A percentile compares a stretch with the other conserved stretches of the same genome.
These are phyloP conservation scores for Rhipidura dahli DNA, from an alignment of 2,113 vertebrate species.

Conservation along the genomic window DNA sequence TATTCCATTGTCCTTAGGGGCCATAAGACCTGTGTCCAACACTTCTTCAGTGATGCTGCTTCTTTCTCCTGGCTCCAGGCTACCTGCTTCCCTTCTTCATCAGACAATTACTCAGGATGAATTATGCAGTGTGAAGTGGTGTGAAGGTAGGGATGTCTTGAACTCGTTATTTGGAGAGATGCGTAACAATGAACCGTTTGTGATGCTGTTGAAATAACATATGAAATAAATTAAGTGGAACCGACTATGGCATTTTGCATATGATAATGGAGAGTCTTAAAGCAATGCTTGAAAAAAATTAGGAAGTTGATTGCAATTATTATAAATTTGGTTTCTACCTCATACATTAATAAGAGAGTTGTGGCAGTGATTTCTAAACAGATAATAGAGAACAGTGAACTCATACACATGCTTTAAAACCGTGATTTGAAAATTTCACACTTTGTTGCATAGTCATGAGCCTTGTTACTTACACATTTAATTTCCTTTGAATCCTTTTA, in stretches of 20 bases:
- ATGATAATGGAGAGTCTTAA: slow-evolving; percentile 16
- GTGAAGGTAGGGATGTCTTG: background rate
- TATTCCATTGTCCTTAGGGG: background rate
- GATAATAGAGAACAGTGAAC: slow-evolving; percentile 38
- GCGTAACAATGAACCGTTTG: slow-evolving; percentile 1
- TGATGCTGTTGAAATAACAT: slow-evolving; percentile 31
- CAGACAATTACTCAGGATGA: background rate
- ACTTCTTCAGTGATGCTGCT: background rate
- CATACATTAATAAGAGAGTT: slow-evolving; percentile 32
- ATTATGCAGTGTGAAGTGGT: background rate
- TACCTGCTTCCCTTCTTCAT: background rate
- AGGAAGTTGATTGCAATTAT: slow-evolving; percentile 55
- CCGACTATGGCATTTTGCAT: slow-evolving; percentile 24
- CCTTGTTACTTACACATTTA: background rate
- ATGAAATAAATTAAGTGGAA: slow-evolving; percentile 37
- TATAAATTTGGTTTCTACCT: slow-evolving; percentile 58
- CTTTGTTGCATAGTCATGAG: slow-evolving; percentile 47
- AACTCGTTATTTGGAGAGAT: slow-evolving; percentile 42
- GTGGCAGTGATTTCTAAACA: slow-evolving; percentile 49
- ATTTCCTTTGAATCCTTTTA: slow-evolving; percentile 3
- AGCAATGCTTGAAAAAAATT: slow-evolving; percentile 28
- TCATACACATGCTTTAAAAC: background rate
- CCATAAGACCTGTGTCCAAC: background rate
- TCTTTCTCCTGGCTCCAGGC: background rate
- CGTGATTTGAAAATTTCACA: slow-evolving; percentile 1